Conservation (phyloP, 2,888 invertebrate genomes). For the Catocala nupta region DNA sequence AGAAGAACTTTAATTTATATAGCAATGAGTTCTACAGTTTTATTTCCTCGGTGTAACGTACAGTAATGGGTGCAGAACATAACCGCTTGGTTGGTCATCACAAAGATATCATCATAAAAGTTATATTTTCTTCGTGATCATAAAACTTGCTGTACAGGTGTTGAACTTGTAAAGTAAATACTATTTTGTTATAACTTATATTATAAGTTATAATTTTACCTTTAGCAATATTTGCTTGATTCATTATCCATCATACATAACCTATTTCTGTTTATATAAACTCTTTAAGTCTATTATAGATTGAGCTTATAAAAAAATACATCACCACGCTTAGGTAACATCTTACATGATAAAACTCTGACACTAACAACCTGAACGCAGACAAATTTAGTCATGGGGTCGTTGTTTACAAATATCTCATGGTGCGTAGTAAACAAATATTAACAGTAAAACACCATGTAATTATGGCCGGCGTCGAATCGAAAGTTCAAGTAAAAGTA, state of each 20-base stretch:
- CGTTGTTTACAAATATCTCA: neutral
- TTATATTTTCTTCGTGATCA: slow-evolving; percentile 26
- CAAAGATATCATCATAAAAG: slow-evolving; percentile 44
- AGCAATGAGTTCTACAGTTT: slow-evolving; percentile 46
- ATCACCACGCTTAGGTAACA: too few relatives aligned
- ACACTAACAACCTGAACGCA: neutral
- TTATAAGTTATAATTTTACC: neutral
- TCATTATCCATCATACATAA: neutral
- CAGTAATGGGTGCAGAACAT: slow-evolving; percentile 62
- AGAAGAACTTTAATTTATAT: slow-evolving; percentile 35
- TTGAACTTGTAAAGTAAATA: slow-evolving; percentile 21
- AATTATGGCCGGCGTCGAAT: slow-evolving; percentile 56
- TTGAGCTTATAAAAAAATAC: too few relatives aligned
- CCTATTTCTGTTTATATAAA: too few relatives aligned
- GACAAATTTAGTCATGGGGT: neutral
- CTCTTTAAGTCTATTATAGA: too few relatives aligned
- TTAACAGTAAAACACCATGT: slow-evolving; percentile 49
- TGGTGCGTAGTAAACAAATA: slow-evolving; percentile 10
- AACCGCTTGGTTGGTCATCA: slow-evolving; percentile 52
- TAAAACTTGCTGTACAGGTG: slow-evolving; percentile 24
- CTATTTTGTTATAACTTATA: neutral
- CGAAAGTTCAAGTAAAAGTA: slow-evolving; percentile 80
- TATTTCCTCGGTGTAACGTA: slow-evolving; percentile 39
- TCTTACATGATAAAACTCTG: too few relatives aligned
- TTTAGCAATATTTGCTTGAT: slow-evolving; percentile 14